A percentile compares a stretch with the other conserved stretches of the same genome.
These are phyloP conservation scores for Chiroxiphia lanceolata DNA, from an alignment of 2,797 vertebrate genomes.

Conservation along the genomic window DNA sequence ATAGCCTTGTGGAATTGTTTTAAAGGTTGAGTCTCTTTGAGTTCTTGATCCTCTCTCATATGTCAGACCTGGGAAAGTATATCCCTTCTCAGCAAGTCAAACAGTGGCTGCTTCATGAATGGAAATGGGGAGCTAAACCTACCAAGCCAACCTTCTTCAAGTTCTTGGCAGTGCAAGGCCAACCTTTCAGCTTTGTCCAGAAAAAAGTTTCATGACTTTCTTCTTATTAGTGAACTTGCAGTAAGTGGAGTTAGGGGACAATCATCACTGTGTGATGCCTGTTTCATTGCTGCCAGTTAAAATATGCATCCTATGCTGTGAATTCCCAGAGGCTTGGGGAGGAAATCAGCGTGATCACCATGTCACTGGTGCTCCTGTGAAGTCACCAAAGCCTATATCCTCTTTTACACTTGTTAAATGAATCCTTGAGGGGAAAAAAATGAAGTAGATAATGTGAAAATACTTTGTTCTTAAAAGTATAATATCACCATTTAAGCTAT, in stretches of 20 bases:
- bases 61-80: background rate
- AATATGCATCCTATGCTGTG: background rate
- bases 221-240: background rate
- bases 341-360: background rate
- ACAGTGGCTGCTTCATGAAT: background rate
- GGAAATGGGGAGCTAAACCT: background rate
- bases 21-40: background rate
- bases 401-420: background rate
- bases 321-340: background rate
- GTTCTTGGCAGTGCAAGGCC: background rate
- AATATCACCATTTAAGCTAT: background rate
- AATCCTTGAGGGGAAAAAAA: background rate
- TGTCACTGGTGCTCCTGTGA: background rate
- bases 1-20: background rate
- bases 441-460: background rate
- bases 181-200: background rate
- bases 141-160: background rate
- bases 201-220: background rate
- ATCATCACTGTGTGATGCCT: accelerated
- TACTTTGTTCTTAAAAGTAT: background rate
- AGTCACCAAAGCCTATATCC: background rate
- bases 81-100: background rate
- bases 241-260: background rate
- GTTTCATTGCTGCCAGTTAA: background rate
- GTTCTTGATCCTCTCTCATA: background rate